Conservation (phyloP, 2,888 invertebrate species). For the Linnaemya vulpina region DNA sequence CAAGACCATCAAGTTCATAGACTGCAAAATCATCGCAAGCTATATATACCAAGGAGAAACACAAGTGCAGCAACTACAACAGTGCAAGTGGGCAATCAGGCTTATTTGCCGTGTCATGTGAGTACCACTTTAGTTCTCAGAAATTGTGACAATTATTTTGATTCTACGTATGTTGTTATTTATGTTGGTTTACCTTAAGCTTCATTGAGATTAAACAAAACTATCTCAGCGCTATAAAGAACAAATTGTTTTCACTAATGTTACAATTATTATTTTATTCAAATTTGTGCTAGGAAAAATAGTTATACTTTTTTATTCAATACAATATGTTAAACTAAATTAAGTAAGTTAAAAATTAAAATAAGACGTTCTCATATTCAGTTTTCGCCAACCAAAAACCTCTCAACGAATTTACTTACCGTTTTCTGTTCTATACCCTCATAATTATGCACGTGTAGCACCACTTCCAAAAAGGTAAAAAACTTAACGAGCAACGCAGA, state of each 20-base stretch:
- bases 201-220: conserved; percentile 17
- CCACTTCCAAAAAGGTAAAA: too few relatives aligned
- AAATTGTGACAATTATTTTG: conserved; percentile 67
- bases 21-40: conserved; percentile 57
- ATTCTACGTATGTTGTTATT: conserved; percentile 37
- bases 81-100: conserved; percentile 94
- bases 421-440: too few relatives aligned
- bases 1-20: conserved; percentile 66
- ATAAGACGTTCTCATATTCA: too few relatives aligned
- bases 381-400: too few relatives aligned
- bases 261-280: too few relatives aligned
- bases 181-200: conserved; percentile 21
- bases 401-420: too few relatives aligned
- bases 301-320: too few relatives aligned
- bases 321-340: too few relatives aligned
- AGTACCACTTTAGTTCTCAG: conserved; percentile 75
- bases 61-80: conserved; percentile 87
- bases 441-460: too few relatives aligned
- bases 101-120: conserved; percentile 94
- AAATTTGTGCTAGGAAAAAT: too few relatives aligned
- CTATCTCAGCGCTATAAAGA: conserved; percentile 8
- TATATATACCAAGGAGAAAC: conserved; percentile 75
- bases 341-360: too few relatives aligned
- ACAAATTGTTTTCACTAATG: background rate
- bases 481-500: too few relatives aligned